phyloP scores from a whole-genome alignment of 2,888 invertebrate genomes.

The Torymus tubicola region DNA sequence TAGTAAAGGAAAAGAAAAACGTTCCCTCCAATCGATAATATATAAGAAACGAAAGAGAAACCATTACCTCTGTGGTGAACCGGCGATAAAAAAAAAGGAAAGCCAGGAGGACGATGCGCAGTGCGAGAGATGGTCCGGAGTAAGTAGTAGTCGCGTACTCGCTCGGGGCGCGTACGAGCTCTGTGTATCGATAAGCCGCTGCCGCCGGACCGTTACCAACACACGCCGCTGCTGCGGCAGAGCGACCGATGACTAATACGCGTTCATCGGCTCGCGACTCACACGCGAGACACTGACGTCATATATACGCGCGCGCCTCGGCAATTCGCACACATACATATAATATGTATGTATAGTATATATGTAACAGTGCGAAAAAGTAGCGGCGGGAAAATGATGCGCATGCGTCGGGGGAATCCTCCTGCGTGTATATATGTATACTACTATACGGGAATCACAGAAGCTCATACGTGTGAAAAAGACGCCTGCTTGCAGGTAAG shows the following conservation, averaged over 20 bases:
- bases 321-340: neutral
- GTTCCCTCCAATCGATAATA: too few relatives aligned
- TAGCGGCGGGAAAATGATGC: slow-evolving; percentile 30
- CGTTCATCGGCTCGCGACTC: slow-evolving; percentile 69
- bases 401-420: slow-evolving; percentile 59
- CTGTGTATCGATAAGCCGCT: slow-evolving; percentile 30
- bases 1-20: too few relatives aligned
- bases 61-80: too few relatives aligned
- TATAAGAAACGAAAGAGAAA: too few relatives aligned
- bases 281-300: slow-evolving; percentile 69
- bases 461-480: too few relatives aligned
- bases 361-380: neutral
- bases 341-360: too few relatives aligned
- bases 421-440: slow-evolving; percentile 51
- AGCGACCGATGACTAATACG: slow-evolving; percentile 70
- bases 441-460: slow-evolving; percentile 54
- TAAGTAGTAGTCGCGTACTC: neutral
- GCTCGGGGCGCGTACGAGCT: slow-evolving; percentile 3
- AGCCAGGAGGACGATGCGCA: neutral
- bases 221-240: slow-evolving; percentile 10
- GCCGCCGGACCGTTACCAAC: slow-evolving; percentile 64
- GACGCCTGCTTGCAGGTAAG: too few relatives aligned
- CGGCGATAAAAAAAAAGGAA: neutral
- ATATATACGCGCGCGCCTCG: too few relatives aligned
- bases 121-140: neutral